Evolutionary conservation across 2,113 vertebrate species (phyloP), one percentile per base, ranked within the genome.

Genomic region (Xyrauchen texanus): DNA sequence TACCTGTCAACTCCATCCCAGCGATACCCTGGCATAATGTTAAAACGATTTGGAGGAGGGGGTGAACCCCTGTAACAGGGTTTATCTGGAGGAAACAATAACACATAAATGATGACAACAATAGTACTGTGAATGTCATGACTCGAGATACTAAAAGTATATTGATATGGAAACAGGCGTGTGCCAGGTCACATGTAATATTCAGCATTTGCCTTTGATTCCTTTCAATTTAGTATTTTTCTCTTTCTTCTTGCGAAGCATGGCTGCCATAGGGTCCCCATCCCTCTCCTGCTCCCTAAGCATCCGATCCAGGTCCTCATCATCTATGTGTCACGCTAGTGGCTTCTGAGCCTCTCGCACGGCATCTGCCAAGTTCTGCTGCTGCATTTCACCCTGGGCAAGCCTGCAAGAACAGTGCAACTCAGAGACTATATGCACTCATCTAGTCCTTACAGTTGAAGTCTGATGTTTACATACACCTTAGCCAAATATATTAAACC

Each of bases 1-100:
- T 89, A 98, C 98, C 98, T 96, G 91, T 99, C 94, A 64, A 96
- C 94, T 2, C 98, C 98, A 9, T 99, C 98, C 98, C 98, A 99
- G 81, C 96, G 97, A 83, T 97, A 94, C 2, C 98, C 98, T 0
- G 98, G 98, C 90, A 88, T 93, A 60, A 99, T 90, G 79, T 96
- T 96, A 57, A 97, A 99, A 8, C 97, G 93, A 88, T 99, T 99
- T 73, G 93, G 95, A 0, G 97, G 98, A 13, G 98, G 98, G 0
- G 92, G 78, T 46, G 96, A 95, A 16, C 98, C 98, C 10, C 78
- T 95, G 80, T 99, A 98, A n/a, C 85, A 87, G 13, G 96, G 96
- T 58, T 91, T 96, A 61, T 90, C 98, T 98, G 52, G 21, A 34
- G 21, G 21, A 34, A 34, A 11, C 68, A 15, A 70, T 34, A 85